Conservation (phyloP, 1,140 invertebrate species). For the Calephelis virginiensis region DNA sequence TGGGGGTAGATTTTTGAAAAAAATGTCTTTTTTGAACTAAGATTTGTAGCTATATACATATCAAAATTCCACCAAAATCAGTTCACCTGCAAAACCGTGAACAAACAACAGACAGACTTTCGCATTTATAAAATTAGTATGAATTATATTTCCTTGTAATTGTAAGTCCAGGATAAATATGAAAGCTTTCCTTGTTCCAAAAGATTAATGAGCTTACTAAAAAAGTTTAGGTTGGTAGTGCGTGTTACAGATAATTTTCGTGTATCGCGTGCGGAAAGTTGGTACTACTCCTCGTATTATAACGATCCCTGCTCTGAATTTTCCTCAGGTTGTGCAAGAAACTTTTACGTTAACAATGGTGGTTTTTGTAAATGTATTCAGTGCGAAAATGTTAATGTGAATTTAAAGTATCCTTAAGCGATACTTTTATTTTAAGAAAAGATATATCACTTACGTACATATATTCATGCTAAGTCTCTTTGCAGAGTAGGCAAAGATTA, state of each 20-base stretch:
- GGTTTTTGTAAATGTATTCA: not conserved
- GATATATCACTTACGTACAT: too few relatives aligned
- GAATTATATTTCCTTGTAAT: not conserved
- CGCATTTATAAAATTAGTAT: too few relatives aligned
- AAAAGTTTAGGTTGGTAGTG: constrained; percentile 1
- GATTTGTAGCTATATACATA: too few relatives aligned
- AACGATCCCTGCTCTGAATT: not conserved
- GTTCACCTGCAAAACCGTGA: too few relatives aligned
- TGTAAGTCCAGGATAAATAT: not conserved
- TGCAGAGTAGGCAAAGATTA: too few relatives aligned
- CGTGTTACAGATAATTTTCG: constrained; percentile 6
- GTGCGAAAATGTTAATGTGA: not conserved
- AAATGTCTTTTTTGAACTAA: too few relatives aligned
- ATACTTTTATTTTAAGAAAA: not conserved
- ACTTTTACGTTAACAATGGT: not conserved
- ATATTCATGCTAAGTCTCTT: too few relatives aligned
- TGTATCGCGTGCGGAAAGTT: constrained; percentile 8
- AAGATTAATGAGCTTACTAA: constrained; percentile 9
- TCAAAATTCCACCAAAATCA: too few relatives aligned
- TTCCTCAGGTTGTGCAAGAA: not conserved
- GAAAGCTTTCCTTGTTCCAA: not conserved
- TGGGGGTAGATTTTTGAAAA: too few relatives aligned
- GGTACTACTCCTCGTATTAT: constrained; percentile 4
- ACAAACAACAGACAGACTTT: too few relatives aligned
- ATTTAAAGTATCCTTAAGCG: too few relatives aligned